These are phyloP conservation scores for Asteroscopus sphinx DNA, from an alignment of 2,888 invertebrate genomes.

Conservation along the genomic window DNA sequence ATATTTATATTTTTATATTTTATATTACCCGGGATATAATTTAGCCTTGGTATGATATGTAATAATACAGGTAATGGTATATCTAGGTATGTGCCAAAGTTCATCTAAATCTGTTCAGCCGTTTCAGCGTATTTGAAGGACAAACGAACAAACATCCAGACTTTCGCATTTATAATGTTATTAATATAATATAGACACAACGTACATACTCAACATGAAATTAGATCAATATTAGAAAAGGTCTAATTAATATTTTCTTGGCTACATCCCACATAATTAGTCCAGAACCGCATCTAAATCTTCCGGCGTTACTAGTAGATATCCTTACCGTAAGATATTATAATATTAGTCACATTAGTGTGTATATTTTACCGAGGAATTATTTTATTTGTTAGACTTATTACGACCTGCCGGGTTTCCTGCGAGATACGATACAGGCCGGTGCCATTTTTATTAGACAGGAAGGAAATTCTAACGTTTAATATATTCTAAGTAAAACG, in stretches of 20 bases:
- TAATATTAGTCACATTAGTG: slow-evolving; percentile 89
- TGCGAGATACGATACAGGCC: slow-evolving; percentile 81
- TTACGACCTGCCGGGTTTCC: slow-evolving; percentile 84
- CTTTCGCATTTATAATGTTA: too few relatives aligned
- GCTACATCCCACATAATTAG: slow-evolving; percentile 63
- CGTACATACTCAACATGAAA: too few relatives aligned
- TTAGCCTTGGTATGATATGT: too few relatives aligned
- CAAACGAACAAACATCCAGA: too few relatives aligned
- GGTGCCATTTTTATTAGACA: slow-evolving; percentile 87
- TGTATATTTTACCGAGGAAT: slow-evolving; percentile 86
- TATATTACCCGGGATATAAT: too few relatives aligned
- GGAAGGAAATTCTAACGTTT: slow-evolving; percentile 88
- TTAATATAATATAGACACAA: too few relatives aligned
- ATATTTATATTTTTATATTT: too few relatives aligned
- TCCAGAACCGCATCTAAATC: slow-evolving; percentile 82
- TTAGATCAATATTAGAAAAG: background rate
- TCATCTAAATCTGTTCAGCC: too few relatives aligned
- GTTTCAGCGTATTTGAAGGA: too few relatives aligned
- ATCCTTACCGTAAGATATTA: slow-evolving; percentile 86
- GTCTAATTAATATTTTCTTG: slow-evolving; percentile 44
- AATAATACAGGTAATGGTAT: too few relatives aligned
- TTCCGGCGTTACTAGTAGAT: slow-evolving; percentile 86
- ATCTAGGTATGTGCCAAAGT: too few relatives aligned
- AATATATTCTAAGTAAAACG: slow-evolving; percentile 83
- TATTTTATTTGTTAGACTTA: slow-evolving; percentile 88